Percentiles rank a stretch among this genome's conserved stretches.
Conservation (phyloP, 1,140 invertebrate genomes). For the Drosophila santomea region DNA sequence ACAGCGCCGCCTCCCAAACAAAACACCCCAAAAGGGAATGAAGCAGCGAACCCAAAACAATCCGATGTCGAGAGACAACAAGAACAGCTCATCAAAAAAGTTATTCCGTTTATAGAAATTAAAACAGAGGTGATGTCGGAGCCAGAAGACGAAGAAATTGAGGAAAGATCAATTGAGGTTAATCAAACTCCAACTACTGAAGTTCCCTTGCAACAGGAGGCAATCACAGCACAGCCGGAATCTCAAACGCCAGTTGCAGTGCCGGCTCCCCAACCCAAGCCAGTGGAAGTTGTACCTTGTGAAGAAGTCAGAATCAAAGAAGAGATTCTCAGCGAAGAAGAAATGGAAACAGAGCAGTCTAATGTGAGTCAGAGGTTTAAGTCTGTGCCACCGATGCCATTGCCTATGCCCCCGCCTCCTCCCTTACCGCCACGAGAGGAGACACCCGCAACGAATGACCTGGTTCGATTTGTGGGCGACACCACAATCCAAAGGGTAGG, state of each 20-base stretch:
- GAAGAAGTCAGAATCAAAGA: conserved; percentile 54
- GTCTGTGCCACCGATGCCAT: conserved; percentile 17
- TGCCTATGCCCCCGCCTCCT: conserved; percentile 46
- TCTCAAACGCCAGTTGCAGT: background rate
- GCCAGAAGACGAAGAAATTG: conserved; percentile 64
- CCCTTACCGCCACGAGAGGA: conserved; percentile 28
- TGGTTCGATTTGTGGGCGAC: conserved; percentile 72
- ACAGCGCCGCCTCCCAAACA: conserved; percentile 5
- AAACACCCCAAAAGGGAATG: conserved; percentile 9
- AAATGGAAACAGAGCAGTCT: conserved; percentile 47
- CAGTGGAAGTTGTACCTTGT: background rate
- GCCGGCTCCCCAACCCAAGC: conserved; percentile 3
- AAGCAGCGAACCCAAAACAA: conserved; percentile 21
- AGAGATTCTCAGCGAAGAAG: conserved; percentile 65
- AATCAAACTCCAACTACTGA: background rate
- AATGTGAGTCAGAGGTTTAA: conserved; percentile 7
- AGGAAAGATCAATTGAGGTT: too few relatives aligned
- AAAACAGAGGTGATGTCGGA: conserved; percentile 81
- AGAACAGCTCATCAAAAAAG: conserved; percentile 69
- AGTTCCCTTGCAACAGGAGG: background rate
- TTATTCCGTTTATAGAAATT: conserved; percentile 77
- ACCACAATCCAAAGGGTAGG: conserved; percentile 74
- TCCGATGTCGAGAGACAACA: conserved; percentile 61
- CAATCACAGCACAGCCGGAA: background rate
- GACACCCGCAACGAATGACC: conserved; percentile 12